Percentiles rank a stretch among this genome's conserved stretches.
These are phyloP conservation scores for Brachionus plicatilis DNA, from an alignment of 1,140 invertebrate species.

Conservation along the genomic window DNA sequence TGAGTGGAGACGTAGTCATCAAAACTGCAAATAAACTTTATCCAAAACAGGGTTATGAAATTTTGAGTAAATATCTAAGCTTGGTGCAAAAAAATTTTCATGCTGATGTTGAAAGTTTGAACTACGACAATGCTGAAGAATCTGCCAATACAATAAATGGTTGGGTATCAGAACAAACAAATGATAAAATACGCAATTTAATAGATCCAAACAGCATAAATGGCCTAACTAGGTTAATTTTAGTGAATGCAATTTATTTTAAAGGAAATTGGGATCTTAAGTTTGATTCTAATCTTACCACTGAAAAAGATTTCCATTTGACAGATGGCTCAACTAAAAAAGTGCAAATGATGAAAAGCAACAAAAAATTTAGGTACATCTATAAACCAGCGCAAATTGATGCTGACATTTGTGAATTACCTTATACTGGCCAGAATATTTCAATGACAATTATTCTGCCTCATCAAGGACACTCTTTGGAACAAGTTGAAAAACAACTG, in stretches of 20 bases:
- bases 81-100: conserved; percentile 14
- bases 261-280: conserved; percentile 68
- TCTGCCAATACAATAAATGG: conserved; percentile 60
- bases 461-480: conserved; percentile 48
- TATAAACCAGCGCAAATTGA: conserved; percentile 63
- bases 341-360: conserved; percentile 62
- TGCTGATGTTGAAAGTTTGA: not conserved
- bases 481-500: conserved; percentile 58
- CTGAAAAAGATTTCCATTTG: conserved; percentile 46
- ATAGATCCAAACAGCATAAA: conserved; percentile 55
- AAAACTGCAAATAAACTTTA: conserved; percentile 20
- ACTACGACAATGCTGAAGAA: conserved; percentile 42
- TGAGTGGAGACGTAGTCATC: not conserved
- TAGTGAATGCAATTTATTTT: conserved; percentile 74
- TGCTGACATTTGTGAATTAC: conserved; percentile 66
- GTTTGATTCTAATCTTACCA: conserved; percentile 62
- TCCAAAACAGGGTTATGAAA: conserved; percentile 28
- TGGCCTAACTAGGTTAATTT: conserved; percentile 61
- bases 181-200: conserved; percentile 63
- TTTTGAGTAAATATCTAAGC: not conserved
- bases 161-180: conserved; percentile 65
- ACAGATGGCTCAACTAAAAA: not conserved
- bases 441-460: conserved; percentile 71
- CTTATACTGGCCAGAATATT: conserved; percentile 63
- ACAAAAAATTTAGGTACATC: conserved; percentile 62